These are phyloP conservation scores for Gadus macrocephalus DNA, from an alignment of 2,113 vertebrate genomes.

Conservation along the genomic window DNA sequence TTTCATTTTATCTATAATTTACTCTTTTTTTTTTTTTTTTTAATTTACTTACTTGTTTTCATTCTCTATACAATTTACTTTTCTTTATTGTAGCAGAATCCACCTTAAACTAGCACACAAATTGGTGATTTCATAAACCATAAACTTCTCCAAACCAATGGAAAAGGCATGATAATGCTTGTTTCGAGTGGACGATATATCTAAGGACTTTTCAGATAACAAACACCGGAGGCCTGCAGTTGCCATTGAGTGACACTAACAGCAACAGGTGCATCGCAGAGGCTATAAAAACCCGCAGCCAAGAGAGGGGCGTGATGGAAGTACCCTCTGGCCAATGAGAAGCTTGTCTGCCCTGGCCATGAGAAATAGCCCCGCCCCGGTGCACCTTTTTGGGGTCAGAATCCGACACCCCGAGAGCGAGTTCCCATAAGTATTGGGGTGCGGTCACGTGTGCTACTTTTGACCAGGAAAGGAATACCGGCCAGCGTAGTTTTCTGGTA, in stretches of 20 bases:
- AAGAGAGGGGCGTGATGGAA: slow-evolving; percentile 42
- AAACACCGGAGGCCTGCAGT: slow-evolving; percentile 19
- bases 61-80: no score
- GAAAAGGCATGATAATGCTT: no score
- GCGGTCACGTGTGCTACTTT: slow-evolving; percentile 76
- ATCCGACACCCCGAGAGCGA: slow-evolving; percentile 60
- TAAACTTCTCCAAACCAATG: no score
- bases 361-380: slow-evolving; percentile 48
- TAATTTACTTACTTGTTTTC: no score
- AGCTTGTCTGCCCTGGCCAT: slow-evolving; percentile 1
- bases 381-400: slow-evolving; percentile 72
- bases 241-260: slow-evolving; percentile 54
- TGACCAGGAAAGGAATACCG: slow-evolving; percentile 80
- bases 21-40: no score
- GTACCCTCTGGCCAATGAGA: slow-evolving; percentile 40
- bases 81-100: no score
- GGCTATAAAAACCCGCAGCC: slow-evolving; percentile 46
- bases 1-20: no score
- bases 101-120: no score
- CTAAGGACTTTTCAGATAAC: neutral
- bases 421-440: slow-evolving; percentile 77
- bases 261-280: slow-evolving; percentile 70
- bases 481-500: slow-evolving; percentile 63
- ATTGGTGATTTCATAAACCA: no score
- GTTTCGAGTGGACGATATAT: no score